These are phyloP conservation scores for Silurus asotus DNA, from an alignment of 2,113 vertebrate genomes.

Conservation along the genomic window DNA sequence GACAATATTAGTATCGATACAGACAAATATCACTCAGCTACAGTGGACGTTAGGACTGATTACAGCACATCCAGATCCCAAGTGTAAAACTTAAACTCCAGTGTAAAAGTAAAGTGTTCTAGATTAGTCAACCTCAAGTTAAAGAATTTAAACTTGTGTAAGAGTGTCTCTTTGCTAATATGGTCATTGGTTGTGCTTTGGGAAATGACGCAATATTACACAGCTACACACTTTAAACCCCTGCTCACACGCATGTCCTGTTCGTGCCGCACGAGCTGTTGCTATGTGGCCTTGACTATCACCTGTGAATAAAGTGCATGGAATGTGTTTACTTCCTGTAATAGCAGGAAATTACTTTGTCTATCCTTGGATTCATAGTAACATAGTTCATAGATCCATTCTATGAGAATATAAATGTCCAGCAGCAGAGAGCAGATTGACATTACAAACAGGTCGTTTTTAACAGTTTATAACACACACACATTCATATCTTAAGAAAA, in stretches of 20 bases:
- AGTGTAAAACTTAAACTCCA: background rate
- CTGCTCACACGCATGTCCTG: constrained; percentile 12
- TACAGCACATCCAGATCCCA: background rate
- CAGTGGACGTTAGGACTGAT: background rate
- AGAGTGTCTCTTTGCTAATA: background rate
- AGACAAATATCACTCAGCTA: background rate
- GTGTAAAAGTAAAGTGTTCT: background rate
- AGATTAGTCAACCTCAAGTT: background rate
- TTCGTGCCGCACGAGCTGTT: background rate
- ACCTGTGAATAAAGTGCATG: constrained; percentile 37
- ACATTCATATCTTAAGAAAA: background rate
- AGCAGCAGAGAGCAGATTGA: background rate
- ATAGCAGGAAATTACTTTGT: constrained; percentile 15
- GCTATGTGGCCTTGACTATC: constrained; percentile 8
- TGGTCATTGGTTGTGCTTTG: background rate
- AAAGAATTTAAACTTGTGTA: background rate
- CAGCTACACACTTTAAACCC: background rate
- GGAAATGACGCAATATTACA: constrained; percentile 10
- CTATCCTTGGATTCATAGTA: background rate
- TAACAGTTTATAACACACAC: background rate
- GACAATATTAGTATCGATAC: background rate
- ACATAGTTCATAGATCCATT: background rate
- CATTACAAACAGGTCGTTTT: background rate
- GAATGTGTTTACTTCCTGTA: constrained; percentile 44
- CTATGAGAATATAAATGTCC: background rate